Percentiles rank a stretch among this genome's conserved stretches.
These are phyloP conservation scores for Megaceryle torquata DNA, from an alignment of 2,113 vertebrate species.

Conservation along the genomic window DNA sequence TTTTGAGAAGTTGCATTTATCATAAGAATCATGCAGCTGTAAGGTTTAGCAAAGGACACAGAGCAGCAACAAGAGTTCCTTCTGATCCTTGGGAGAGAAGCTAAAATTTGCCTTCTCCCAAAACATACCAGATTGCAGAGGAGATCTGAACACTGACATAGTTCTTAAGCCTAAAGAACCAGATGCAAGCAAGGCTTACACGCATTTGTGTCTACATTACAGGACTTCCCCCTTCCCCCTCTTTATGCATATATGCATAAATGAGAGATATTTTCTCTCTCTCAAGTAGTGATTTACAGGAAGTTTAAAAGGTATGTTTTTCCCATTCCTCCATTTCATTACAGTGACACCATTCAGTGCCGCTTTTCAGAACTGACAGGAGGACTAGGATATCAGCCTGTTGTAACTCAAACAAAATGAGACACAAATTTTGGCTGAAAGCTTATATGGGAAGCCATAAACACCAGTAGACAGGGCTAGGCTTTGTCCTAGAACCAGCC, in stretches of 20 bases:
- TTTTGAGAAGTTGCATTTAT: background rate
- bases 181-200: background rate
- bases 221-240: background rate
- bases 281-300: slow-evolving; percentile 6
- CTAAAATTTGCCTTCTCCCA: background rate
- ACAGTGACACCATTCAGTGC: background rate
- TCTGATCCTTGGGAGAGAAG: background rate
- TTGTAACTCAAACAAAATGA: slow-evolving; percentile 60
- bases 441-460: slow-evolving; percentile 49
- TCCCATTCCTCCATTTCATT: slow-evolving; percentile 3
- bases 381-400: background rate
- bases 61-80: background rate
- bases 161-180: background rate
- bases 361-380: background rate
- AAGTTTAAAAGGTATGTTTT: background rate
- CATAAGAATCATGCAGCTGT: background rate
- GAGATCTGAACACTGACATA: background rate
- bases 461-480: slow-evolving; percentile 10
- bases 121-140: background rate
- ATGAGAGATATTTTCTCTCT: background rate
- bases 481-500: slow-evolving; percentile 40
- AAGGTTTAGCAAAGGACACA: background rate
- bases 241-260: background rate
- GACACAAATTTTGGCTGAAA: slow-evolving; percentile 54
- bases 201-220: background rate